Percentiles rank a stretch among this genome's conserved stretches.
Evolutionary conservation across 2,113 vertebrate species (phyloP).

Genomic region (Turnix velox): DNA sequence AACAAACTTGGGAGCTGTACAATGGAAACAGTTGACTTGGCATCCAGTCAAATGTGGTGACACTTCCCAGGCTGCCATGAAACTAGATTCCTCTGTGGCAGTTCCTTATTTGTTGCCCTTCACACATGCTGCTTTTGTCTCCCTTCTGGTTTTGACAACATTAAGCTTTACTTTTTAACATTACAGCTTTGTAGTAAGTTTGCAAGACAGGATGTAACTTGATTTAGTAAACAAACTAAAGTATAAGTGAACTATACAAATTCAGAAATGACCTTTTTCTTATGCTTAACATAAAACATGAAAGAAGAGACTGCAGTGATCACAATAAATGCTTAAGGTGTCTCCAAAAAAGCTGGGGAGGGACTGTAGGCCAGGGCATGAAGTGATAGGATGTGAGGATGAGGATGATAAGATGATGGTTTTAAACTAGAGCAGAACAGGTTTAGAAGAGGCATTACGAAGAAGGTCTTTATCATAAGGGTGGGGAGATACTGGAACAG

Average conservation of each 20-base stretch:
- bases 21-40: not conserved
- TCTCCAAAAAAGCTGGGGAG: not conserved
- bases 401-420: no score
- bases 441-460: no score
- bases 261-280: not conserved
- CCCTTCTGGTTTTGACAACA: not conserved
- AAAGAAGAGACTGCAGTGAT: not conserved
- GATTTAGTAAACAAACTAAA: not conserved
- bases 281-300: not conserved
- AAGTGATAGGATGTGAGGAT: no score
- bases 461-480: no score
- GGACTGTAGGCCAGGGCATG: no score
- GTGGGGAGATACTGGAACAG: no score
- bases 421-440: no score
- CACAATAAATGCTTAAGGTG: not conserved
- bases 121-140: not conserved
- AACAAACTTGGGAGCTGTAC: not conserved
- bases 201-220: not conserved
- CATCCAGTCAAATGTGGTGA: not conserved
- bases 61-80: not conserved
- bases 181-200: not conserved
- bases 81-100: not conserved
- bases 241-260: not conserved
- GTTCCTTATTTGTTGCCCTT: not conserved
- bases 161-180: not conserved